phyloP scores from a whole-genome alignment of 2,888 invertebrate genomes.

The Acanthosepion pharaonis region DNA sequence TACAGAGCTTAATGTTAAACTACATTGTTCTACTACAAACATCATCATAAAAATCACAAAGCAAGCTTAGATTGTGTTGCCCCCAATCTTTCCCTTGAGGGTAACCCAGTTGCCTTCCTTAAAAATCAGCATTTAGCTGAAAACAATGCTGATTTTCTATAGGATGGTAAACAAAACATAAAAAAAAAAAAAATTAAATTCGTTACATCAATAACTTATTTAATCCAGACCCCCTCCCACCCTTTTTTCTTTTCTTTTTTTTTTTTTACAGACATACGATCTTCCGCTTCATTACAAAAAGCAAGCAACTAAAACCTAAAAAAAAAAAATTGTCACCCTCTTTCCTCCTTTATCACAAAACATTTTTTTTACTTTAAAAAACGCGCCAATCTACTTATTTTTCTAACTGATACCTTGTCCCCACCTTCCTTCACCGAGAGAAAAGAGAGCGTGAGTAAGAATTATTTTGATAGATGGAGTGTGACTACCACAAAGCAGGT shows the following conservation, averaged over 20 bases:
- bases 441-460: background rate
- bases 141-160: too few species aligned
- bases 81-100: too few species aligned
- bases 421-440: background rate
- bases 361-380: background rate
- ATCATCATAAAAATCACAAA: too few species aligned
- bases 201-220: background rate
- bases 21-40: too few species aligned
- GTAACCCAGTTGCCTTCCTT: too few species aligned
- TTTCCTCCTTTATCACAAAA: background rate
- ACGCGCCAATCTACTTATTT: background rate
- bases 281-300: too few species aligned
- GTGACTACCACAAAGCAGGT: background rate
- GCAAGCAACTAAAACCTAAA: too few species aligned
- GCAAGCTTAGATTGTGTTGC: too few species aligned
- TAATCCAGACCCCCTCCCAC: background rate
- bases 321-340: background rate
- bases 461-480: background rate
- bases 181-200: background rate
- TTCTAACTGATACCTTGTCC: constrained; percentile 33
- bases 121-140: too few species aligned
- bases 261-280: background rate
- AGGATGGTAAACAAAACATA: background rate
- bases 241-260: background rate
- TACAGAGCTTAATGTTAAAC: too few species aligned